Conservation (phyloP, 2,113 vertebrate genomes). For the Pardalotus punctatus region DNA sequence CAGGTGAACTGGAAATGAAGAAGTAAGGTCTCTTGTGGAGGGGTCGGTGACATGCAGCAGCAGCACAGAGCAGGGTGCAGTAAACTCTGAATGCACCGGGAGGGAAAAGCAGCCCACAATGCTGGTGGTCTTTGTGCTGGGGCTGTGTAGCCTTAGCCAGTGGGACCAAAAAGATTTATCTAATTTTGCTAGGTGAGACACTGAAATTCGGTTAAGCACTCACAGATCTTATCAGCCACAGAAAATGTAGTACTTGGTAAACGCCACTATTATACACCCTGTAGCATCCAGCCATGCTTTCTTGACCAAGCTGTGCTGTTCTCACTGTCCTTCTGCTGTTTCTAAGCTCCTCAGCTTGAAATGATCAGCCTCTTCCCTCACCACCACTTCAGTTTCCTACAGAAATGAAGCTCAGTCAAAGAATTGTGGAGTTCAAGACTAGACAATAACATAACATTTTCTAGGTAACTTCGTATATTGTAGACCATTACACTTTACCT, state of each 20-base stretch:
- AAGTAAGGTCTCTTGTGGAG: background rate
- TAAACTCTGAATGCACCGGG: background rate
- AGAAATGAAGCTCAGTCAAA: background rate
- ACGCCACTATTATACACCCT: background rate
- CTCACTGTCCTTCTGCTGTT: background rate
- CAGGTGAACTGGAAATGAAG: background rate
- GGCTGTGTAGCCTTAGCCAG: background rate
- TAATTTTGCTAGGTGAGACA: background rate
- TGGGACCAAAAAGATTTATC: background rate
- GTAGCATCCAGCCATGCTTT: background rate
- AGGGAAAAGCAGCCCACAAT: background rate
- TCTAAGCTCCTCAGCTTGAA: background rate
- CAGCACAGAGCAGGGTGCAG: background rate
- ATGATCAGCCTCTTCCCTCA: background rate
- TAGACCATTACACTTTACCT: background rate
- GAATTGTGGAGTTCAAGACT: background rate
- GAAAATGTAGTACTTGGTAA: background rate
- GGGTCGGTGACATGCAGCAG: background rate
- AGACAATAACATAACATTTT: background rate
- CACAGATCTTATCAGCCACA: background rate
- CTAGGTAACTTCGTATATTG: background rate
- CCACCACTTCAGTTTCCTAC: background rate
- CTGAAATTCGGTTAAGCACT: rapidly evolving
- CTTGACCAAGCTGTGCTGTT: background rate
- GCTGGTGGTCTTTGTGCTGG: background rate